Base-by-base conservation (phyloP, 2,113 vertebrate genomes). In the Cinclus cinclus region DNA sequence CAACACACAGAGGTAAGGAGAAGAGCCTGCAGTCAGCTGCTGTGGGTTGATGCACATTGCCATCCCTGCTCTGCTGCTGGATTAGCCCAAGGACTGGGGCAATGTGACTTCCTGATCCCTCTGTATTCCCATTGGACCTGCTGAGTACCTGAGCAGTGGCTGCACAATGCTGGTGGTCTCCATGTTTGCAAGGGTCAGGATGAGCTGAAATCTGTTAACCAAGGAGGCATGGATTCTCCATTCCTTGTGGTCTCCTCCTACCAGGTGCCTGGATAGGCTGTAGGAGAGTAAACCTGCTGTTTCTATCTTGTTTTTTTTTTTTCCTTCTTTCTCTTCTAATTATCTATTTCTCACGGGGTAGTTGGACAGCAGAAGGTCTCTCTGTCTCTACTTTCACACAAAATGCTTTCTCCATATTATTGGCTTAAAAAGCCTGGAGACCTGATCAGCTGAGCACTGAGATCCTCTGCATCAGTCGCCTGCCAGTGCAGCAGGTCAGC, bases 1-100 rank as follows among this genome's bases (percentile, higher is more conserved):
- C 98, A 99, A 98, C 98, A 98, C 98, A 94, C 98, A 99, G 98
- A 99, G 98, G 98, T 99, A 97, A 98, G 96, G 56, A 83, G 42
- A 53, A 60, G 97, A 68, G 60, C 49, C 33, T 18, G 55, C 53
- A 81, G 44, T 56, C 64, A 46, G 58, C 70, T 70, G 59, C 70
- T 90, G 28, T 42, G 74, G 64, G 18, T 31, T 60, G 52, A 35
- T 86, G 52, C 20, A 0, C 13, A 18, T 9, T 86, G 42, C 65
- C 55, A 9, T 70, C 89, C 33, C 30, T 46, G 49, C 80, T 82
- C 16, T 69, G 71, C 76, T 87, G 67, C 55, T 19, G 46, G 30
- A 25, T 49, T 81, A 73, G 46, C 47, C 42, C 50, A 41, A 28
- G 44, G 24, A 35, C 50, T 23, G 69, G 28, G 80, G 41, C 37